Conservation (phyloP, 2,797 vertebrate genomes). For the Perodicticus potto region DNA sequence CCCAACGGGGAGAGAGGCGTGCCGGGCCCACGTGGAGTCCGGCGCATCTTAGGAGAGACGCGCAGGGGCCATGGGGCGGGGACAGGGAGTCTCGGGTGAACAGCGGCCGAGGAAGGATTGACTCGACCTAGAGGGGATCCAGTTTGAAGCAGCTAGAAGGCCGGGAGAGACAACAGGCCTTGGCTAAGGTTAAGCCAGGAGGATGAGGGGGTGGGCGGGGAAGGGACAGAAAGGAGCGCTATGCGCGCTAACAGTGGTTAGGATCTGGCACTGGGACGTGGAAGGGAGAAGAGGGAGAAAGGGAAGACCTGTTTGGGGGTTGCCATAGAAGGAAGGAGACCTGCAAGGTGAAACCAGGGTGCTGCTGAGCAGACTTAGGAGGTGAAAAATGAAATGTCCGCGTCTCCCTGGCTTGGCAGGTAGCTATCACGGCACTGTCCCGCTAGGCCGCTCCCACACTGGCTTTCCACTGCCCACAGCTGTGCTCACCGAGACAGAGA, state of each 20-base stretch:
- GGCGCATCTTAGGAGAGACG: not conserved
- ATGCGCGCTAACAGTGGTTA: not conserved
- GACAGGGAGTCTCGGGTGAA: not conserved
- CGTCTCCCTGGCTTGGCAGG: not conserved
- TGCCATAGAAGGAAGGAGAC: not conserved
- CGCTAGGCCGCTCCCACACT: not conserved
- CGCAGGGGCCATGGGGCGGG: not conserved
- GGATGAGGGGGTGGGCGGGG: not conserved
- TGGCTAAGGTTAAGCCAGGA: not conserved
- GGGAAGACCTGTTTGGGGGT: not conserved
- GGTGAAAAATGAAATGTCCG: not conserved
- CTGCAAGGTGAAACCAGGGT: not conserved
- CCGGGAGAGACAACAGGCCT: not conserved
- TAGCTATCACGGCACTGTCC: not conserved
- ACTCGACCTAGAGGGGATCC: rapidly evolving
- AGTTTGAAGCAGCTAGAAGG: not conserved
- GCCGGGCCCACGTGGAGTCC: not conserved
- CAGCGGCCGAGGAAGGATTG: not conserved
- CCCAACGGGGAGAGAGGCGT: not conserved
- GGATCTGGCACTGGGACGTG: not conserved
- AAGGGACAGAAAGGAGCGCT: not conserved
- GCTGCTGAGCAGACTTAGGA: not conserved
- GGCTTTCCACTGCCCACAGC: not conserved
- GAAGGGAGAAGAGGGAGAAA: not conserved
- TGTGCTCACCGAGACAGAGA: not conserved